phyloP scores from a whole-genome alignment of 2,797 vertebrate species.

The Myotis findleyi region DNA sequence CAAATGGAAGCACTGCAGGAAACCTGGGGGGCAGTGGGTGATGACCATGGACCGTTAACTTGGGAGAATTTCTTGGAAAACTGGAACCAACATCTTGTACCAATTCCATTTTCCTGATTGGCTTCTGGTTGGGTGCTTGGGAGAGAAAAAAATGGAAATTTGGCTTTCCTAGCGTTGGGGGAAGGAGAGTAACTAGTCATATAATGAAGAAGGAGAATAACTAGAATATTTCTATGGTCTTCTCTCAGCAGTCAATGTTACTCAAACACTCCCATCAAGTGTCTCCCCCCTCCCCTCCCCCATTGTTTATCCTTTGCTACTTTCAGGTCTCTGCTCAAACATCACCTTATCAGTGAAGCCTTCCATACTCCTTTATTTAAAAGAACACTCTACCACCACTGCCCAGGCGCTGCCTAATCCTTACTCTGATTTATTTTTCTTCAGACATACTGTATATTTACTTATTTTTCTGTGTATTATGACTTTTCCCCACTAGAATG shows the following conservation, averaged over 20 bases:
- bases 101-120: slow-evolving; percentile 16
- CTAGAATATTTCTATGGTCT: neutral
- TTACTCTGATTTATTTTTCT: neutral
- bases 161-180: neutral
- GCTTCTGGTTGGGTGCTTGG: slow-evolving; percentile 31
- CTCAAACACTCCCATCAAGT: neutral
- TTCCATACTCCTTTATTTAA: neutral
- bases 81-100: neutral
- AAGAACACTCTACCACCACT: neutral
- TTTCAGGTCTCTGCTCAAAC: neutral
- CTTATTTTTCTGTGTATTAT: neutral
- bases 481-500: neutral
- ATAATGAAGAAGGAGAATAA: neutral
- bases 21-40: neutral
- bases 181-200: neutral
- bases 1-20: slow-evolving; percentile 18
- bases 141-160: slow-evolving; percentile 27
- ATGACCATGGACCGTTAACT: neutral
- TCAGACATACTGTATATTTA: neutral
- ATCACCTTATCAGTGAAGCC: neutral
- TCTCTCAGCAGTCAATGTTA: neutral
- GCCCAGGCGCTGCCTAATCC: neutral
- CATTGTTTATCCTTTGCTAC: neutral
- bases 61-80: slow-evolving; percentile 56
- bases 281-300: accelerated